These are phyloP conservation scores for Thereva unica DNA, from an alignment of 2,888 invertebrate species.

Conservation along the genomic window DNA sequence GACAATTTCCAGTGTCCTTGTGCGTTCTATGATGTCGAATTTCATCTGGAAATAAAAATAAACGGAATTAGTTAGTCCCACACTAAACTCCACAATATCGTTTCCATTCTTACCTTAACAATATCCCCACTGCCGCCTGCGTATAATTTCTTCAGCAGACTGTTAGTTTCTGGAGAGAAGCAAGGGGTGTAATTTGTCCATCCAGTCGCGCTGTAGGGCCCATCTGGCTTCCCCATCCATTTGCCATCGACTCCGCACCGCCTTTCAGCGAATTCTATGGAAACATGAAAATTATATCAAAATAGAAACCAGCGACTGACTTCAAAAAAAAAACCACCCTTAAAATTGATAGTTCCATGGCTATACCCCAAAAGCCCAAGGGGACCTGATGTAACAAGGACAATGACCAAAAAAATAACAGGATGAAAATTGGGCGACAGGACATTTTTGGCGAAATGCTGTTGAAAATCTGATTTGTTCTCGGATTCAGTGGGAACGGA, in stretches of 20 bases:
- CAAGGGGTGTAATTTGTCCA: slow-evolving; percentile 87
- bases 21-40: slow-evolving; percentile 70
- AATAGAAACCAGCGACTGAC: no score
- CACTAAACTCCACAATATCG: background rate
- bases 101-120: slow-evolving; percentile 55
- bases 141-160: slow-evolving; percentile 65
- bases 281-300: slow-evolving; percentile 24
- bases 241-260: slow-evolving; percentile 69
- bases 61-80: background rate
- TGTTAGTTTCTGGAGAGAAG: slow-evolving; percentile 70
- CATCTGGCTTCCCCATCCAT: slow-evolving; percentile 66
- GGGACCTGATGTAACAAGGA: no score
- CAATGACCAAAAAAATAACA: no score
- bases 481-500: no score
- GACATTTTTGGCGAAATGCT: no score
- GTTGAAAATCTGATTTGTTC: no score
- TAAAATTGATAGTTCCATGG: no score
- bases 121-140: slow-evolving; percentile 60
- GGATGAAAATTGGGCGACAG: no score
- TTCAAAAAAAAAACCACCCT: no score
- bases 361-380: no score
- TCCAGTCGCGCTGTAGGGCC: slow-evolving; percentile 60
- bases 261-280: slow-evolving; percentile 71
- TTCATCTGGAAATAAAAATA: slow-evolving; percentile 62
- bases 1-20: slow-evolving; percentile 79